Evolutionary conservation across 1,140 invertebrate genomes (phyloP).

Genomic region (Drosophila leontia): DNA sequence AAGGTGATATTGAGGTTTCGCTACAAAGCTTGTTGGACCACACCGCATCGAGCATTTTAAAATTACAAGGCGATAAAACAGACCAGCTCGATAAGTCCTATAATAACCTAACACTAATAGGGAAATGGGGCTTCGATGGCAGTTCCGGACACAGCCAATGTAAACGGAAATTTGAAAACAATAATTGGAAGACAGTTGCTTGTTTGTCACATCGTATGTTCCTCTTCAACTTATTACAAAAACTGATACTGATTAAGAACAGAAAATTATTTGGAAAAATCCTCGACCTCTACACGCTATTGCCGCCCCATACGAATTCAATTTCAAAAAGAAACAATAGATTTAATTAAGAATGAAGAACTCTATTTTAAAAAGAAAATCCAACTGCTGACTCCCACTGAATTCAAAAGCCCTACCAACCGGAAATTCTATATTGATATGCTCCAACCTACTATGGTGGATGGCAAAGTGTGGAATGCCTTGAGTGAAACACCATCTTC

Average conservation of each 20-base stretch:
- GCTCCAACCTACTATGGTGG: conserved; percentile 25
- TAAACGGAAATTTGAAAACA: not conserved
- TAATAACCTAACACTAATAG: not conserved
- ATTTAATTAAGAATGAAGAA: conserved; percentile 23
- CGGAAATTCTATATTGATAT: conserved; percentile 7
- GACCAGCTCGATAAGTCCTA: not conserved
- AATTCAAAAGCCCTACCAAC: conserved; percentile 18
- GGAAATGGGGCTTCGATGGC: not conserved
- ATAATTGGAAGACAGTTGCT: conserved; percentile 66
- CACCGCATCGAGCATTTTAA: conserved; percentile 18
- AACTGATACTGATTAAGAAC: too few species aligned
- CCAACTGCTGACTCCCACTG: conserved; percentile 16
- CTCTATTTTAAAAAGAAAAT: conserved; percentile 27
- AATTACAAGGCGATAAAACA: conserved; percentile 3
- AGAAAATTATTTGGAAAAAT: too few species aligned
- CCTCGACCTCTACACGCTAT: conserved; percentile 16
- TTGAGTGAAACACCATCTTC: conserved; percentile 18
- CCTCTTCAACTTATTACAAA: too few species aligned
- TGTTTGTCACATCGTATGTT: too few species aligned
- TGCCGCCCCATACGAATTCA: conserved; percentile 18
- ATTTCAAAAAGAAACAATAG: conserved; percentile 23
- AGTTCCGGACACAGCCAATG: not conserved
- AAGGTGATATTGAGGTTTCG: too few species aligned
- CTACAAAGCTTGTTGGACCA: conserved; percentile 1
- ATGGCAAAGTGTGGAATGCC: conserved; percentile 19